These are phyloP conservation scores for Artemia franciscana DNA, from an alignment of 1,140 invertebrate species.

Conservation along the genomic window DNA sequence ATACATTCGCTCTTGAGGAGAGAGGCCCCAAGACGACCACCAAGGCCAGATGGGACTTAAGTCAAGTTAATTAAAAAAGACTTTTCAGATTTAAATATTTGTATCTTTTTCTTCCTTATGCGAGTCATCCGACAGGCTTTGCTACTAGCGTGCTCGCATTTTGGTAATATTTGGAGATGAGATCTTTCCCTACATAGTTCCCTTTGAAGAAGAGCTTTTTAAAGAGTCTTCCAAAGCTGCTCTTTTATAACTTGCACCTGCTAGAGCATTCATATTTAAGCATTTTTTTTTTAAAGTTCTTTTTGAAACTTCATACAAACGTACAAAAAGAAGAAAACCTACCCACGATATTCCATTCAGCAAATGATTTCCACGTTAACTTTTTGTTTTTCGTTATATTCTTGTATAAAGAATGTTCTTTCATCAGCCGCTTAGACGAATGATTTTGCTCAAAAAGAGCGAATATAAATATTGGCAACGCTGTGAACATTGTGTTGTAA, in stretches of 20 bases:
- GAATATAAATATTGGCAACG: conserved; percentile 39
- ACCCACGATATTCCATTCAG: conserved; percentile 34
- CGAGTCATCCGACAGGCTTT: no score
- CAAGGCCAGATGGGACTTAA: no score
- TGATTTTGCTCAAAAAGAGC: conserved; percentile 45
- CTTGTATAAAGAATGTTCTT: conserved; percentile 40
- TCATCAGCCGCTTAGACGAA: conserved; percentile 29
- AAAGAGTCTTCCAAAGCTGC: not conserved
- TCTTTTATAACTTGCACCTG: not conserved
- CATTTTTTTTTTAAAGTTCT: not conserved
- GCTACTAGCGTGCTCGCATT: no score
- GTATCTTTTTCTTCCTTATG: no score
- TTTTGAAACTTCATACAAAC: not conserved
- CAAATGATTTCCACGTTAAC: conserved; percentile 35
- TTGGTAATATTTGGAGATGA: no score
- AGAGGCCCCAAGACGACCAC: no score
- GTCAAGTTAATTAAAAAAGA: no score
- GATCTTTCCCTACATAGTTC: not conserved
- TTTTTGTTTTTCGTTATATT: conserved; percentile 34
- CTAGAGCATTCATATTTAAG: conserved; percentile 1
- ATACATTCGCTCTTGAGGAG: no score
- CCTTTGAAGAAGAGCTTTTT: conserved; percentile 15
- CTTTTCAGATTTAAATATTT: no score
- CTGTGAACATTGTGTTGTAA: conserved; percentile 48
- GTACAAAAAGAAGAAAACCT: conserved; percentile 15